Base-by-base conservation (phyloP, 2,888 invertebrate genomes). In the Caenorhabditis wallacei region DNA sequence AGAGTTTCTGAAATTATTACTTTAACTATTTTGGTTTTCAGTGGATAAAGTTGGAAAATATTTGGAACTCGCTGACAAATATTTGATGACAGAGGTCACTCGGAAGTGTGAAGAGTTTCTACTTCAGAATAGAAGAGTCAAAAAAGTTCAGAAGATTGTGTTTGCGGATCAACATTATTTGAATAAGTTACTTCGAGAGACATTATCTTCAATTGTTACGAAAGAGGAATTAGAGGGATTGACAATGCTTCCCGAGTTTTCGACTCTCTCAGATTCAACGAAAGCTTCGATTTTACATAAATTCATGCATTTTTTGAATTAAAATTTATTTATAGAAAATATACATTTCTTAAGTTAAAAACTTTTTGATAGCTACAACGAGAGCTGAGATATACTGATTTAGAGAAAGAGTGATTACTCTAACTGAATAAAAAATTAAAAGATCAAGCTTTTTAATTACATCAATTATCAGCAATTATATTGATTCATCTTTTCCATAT, bases 51-150 rank as follows among this genome's bases (percentile, higher is more conserved):
- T 66, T 20, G 51, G 8, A 8, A 30, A 11, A 11, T 35, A 51
- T 18, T 35, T 66, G 8, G 35, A 51, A 11, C 24, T 66, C 2
- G 64, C 64, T 37, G 51, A 35, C n/a, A 16, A 51, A 10, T 66
- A 51, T 7, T n/a, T 66, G 8, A 66, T 66, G 64, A 2, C 22
- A 30, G 35, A 35, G 4, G 35, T 37, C 11, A 51, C 64, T 30
- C 51, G 20, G 4, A 30, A 51, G 22, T 66, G 64, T 51, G 64
- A 66, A 48, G 64, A 66, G 22, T 66, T 51, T 51, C 51, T 66
- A 16, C 48, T 51, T 22, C 64, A 30, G 13, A 66, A 30, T 20
- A 35, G 35, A 2, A 48, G 64, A 20, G 35, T 66, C 11, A 48
- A 66, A 13, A 18, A 30, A 0, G 51, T 66, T 48, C 51, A 48